Conservation (phyloP, 1,140 invertebrate species). For the Lordiphosa collinella region DNA sequence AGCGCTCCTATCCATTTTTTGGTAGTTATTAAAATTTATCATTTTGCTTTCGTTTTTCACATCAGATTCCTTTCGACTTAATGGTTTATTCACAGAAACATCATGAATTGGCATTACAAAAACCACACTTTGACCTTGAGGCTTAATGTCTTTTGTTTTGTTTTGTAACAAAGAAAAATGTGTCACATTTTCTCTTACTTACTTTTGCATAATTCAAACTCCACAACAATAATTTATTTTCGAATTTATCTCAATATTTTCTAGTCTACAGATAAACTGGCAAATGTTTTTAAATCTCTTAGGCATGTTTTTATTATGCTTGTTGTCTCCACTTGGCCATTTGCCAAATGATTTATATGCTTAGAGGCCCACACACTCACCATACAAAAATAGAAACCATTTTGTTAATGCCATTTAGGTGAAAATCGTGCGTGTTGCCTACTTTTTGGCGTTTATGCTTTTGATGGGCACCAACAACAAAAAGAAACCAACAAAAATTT, state of each 20-base stretch:
- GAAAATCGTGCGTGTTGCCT: conserved; percentile 36
- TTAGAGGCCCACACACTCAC: conserved; percentile 1
- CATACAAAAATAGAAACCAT: conserved; percentile 17
- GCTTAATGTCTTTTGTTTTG: no score
- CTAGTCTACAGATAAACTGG: conserved; percentile 1
- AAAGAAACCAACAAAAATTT: conserved; percentile 57
- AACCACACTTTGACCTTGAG: no score
- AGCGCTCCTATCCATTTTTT: no score
- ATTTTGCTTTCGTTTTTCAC: no score
- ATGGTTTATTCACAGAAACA: no score
- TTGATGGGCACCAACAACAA: conserved; percentile 32
- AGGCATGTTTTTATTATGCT: conserved; percentile 16
- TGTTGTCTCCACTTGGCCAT: conserved; percentile 16
- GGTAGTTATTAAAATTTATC: no score
- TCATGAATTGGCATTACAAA: no score
- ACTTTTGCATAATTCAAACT: neutral
- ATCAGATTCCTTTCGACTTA: no score
- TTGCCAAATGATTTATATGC: conserved; percentile 45
- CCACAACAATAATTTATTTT: no score
- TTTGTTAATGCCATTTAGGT: conserved; percentile 52
- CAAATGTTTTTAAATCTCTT: conserved; percentile 21
- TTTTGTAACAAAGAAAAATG: no score
- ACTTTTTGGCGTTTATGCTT: conserved; percentile 59
- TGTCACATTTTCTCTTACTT: neutral
- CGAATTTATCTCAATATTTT: no score